Base-by-base conservation (phyloP, 2,113 vertebrate genomes). In the Brienomyrus longianalis region DNA sequence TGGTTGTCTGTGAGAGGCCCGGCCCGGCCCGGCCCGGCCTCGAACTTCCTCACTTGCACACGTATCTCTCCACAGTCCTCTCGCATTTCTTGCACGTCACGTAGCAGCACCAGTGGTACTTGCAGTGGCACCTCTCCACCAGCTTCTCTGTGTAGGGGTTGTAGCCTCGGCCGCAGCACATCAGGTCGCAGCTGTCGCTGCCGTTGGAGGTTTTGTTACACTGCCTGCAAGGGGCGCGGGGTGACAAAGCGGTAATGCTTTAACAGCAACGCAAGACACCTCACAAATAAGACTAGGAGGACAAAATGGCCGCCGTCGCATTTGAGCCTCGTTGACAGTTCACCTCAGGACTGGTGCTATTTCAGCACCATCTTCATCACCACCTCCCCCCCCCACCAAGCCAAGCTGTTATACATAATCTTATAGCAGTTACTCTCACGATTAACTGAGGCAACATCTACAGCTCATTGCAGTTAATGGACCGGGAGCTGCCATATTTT, bases 91-190 rank as follows among this genome's bases (percentile, higher is more conserved):
- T 99, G 92, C 98, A 99, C 92, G 98, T 99, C 17, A 99, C 98
- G 0, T 99, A 99, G 96, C 98, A 99, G 95, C 98, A 99, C 98
- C 98, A 99, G 95, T 99, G 98, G 93, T 99, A 99, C 93, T 98
- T 99, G 97, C 98, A 99, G 94, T 99, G 98, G 93, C 98, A 99
- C 11, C 98, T 93, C 93, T 99, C 98, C 89, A 98, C 97, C 94
- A 99, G 96, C 27, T 96, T 97, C 97, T 99, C 98, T 0, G 96
- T 97, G 95, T 99, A 99, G 0, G 98, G 98, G 93, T 99, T 99
- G 95, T 99, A 99, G 91, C 98, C 98, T 0, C 98, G 96, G 83
- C 98, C 98, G 0, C 98, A 99, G 96, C 98, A 99, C 98, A 99
- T 99, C 96, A 99, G 92, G 93, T 99, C 98, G 0, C 98, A 99